These are phyloP conservation scores for Caranx melampygus DNA, from an alignment of 2,113 vertebrate genomes.

Conservation along the genomic window DNA sequence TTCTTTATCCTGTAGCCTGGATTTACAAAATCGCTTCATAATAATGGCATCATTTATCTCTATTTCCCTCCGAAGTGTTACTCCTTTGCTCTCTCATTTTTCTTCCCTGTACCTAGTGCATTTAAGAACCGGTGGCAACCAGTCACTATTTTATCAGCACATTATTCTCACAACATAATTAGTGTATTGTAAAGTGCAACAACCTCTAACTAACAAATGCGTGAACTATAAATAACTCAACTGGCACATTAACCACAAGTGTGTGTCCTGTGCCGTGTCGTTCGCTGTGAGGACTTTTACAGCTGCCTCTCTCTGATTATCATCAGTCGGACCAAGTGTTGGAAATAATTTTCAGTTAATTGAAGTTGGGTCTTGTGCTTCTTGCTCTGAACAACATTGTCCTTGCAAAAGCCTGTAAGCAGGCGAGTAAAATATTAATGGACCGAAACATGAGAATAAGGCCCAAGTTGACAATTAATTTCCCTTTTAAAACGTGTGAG, in stretches of 20 bases:
- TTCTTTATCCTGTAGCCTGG: not conserved
- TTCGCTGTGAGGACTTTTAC: not conserved
- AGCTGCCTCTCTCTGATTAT: not conserved
- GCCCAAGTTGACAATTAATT: not conserved
- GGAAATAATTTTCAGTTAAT: not conserved
- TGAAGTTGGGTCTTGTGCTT: not conserved
- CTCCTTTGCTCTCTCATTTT: not conserved
- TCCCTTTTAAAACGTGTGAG: not conserved
- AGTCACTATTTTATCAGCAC: not conserved
- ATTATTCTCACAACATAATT: not conserved
- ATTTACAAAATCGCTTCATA: not conserved
- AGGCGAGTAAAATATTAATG: not conserved
- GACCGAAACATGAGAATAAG: not conserved
- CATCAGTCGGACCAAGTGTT: not conserved
- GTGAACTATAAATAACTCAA: constrained; percentile 1
- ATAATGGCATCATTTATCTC: not conserved
- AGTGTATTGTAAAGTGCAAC: not conserved
- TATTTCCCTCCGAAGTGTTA: not conserved
- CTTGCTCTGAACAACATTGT: not conserved
- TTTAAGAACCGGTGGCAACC: not conserved
- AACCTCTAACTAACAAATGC: not conserved
- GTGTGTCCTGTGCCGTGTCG: not conserved
- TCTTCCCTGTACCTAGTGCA: not conserved
- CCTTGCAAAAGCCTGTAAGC: not conserved
- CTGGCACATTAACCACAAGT: not conserved